Evolutionary conservation across 2,797 vertebrate species (phyloP).

Genomic region (Danio kyathit): DNA sequence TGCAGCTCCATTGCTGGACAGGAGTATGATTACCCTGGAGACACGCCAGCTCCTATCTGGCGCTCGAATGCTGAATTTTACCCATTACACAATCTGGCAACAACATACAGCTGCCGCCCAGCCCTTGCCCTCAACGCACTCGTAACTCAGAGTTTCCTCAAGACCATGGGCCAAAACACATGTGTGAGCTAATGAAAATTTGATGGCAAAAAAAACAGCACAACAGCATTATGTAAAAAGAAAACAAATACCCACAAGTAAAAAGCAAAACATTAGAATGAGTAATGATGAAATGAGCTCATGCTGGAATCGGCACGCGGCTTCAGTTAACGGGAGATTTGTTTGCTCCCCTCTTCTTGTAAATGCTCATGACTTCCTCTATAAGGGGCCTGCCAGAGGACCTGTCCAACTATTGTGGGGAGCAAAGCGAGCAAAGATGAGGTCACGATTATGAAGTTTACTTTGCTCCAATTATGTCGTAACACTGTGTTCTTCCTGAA

Average conservation of each 20-base stretch:
- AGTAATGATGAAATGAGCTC: conserved; percentile 58
- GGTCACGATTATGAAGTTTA: conserved; percentile 55
- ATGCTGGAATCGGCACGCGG: conserved; percentile 42
- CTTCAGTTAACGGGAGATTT: conserved; percentile 39
- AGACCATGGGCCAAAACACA: conserved; percentile 51
- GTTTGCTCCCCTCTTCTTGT: conserved; percentile 32
- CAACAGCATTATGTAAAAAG: conserved; percentile 43
- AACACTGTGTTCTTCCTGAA: conserved; percentile 56
- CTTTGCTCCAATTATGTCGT: conserved; percentile 56
- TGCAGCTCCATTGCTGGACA: conserved; percentile 20
- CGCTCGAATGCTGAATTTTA: conserved; percentile 50
- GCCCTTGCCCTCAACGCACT: conserved; percentile 22
- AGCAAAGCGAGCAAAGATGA: conserved; percentile 52
- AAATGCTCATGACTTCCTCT: conserved; percentile 44
- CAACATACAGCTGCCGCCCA: conserved; percentile 44
- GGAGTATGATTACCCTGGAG: conserved; percentile 43
- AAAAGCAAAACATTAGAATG: conserved; percentile 42
- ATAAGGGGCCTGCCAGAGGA: conserved; percentile 53
- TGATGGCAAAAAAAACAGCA: conserved; percentile 20
- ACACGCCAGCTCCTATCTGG: conserved; percentile 45
- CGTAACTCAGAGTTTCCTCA: conserved; percentile 57
- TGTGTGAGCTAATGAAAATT: conserved; percentile 49
- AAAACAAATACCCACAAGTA: conserved; percentile 47
- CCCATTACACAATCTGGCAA: conserved; percentile 63
- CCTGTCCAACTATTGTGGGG: conserved; percentile 47